Base-by-base conservation (phyloP, 1,140 invertebrate species). In the Drosophila eugracilis region DNA sequence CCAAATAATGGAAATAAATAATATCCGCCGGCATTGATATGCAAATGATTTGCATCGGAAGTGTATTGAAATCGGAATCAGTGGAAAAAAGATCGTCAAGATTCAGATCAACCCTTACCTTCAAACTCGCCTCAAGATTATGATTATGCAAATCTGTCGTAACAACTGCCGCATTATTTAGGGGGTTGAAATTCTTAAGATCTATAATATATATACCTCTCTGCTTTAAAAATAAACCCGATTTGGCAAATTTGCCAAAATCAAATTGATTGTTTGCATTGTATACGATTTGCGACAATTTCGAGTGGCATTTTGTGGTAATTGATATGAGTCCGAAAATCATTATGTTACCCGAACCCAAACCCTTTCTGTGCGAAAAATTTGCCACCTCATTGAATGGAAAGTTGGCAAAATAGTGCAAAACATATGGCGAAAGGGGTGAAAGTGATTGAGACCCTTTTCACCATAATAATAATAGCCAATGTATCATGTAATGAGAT, bases 271-370 rank as follows among this genome's bases (percentile, higher is more conserved):
- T 74, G 70, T 72, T 60, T 45, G 67, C 67, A 32, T 71, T 72
- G 54, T 72, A n/a, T n/a, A 17, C 62, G 37, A 67, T 69, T 36
- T 42, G 65, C 45, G 69, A 72, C 69, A 52, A 69, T 72, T 72
- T 73, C 70, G 58, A 74, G 70, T 74, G 70, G 69, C 70, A 74
- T 74, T 73, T 63, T 74, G 70, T 73, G 70, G 70, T 74, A 74
- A 74, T 74, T 74, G 70, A 74, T 74, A 73, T 19, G 47, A 32
- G 41, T 52, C n/a, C 52, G 19, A 22, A 10, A 14, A 37, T 19
- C 34, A 55, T 32, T 30, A 45, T 19, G 39, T 9, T 30, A 30
- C 44, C 39, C 36, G 7, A 7, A 21, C 17, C 37, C 37, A 19
- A 60, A 39, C 17, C 44, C 41, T 42, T 52, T 45, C 30, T 50